Base-by-base conservation (phyloP, 2,113 vertebrate species). In the Hiodon alosoides region DNA sequence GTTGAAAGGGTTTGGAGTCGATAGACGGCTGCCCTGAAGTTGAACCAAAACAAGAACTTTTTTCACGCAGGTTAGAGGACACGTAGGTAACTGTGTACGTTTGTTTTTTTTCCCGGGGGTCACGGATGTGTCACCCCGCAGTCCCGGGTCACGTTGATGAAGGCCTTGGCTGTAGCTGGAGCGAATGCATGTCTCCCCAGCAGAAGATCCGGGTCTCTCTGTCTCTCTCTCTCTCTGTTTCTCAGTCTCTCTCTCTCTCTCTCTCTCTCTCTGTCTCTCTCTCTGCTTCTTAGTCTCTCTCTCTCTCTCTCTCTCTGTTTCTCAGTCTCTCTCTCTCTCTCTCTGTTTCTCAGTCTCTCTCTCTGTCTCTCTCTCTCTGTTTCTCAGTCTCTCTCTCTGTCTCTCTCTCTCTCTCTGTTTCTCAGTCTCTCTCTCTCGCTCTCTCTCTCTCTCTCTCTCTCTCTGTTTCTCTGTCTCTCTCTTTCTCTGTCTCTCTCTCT, bases 21-120 rank as follows among this genome's bases (percentile, higher is more conserved):
- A 60, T 59, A 48, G 13, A 62, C 46, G 69, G 72, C 53, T 57
- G 53, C 69, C 54, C n/a, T 72, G 55, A 72, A 16, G 55, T 61
- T 61, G 5, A 77, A 14, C 11, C 50, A 47, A 51, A 46, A 57
- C 50, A 2, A 16, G 14, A 47, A 50, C 58, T 31, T 31, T 67
- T 13, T 14, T 16, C 48, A 10, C 48, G 51, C 8, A 46, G 53
- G n/a, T 74, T 59, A 57, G 65, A 46, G 68, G 17, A 16, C 10
- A 17, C n/a, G 9, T 65, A n/a, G n/a, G 50, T 47, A 48, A 51
- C 31, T 31, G 31, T 31, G 31, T 31, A 31, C 31, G 31, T 31
- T 31, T 31, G 31, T 1, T 31, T 31, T 31, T 31, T 31, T 31
- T 2, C 31, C 31, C 31, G 31, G 31, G 31, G 31, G 31, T 31